Evolutionary conservation across 1,140 invertebrate species (phyloP), one percentile per base, ranked within the genome.

Genomic region (Drosophila insularis): DNA sequence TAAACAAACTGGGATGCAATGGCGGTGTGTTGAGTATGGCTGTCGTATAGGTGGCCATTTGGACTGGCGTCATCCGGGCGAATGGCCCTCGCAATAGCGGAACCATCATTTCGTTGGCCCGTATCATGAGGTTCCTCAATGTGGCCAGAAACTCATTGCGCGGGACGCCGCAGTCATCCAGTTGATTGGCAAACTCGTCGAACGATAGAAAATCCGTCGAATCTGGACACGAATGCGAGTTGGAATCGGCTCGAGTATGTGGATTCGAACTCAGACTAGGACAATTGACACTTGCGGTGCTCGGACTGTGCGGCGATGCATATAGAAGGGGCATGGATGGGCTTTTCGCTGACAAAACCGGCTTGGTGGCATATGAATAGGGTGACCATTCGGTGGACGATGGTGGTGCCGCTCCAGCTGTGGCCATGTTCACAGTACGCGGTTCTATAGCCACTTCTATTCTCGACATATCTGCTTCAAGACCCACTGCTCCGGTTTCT

Each of bases 1-100:
- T 8, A 4, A 86, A 86, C 10, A 86, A 68, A 35, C 81, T 81
- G 1, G 81, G 81, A 31, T 86, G 81, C 37, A 86, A 17, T 0
- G 81, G 71, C 5, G 59, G 67, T 0, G 70, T 58, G 2, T 75
- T 64, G 1, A 86, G 17, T 6, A 86, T 81, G 4, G 66, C 71
- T 2, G 63, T 60, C 0, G 81, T 87, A 1, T 86, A 86, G 13
- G 56, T 68, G 0, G 81, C 78, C 31, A 86, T 81, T 54, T 86
- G 68, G 0, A 35, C 17, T 27, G 77, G 74, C 2, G 74, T 19
- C 82, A 86, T 76, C 2, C 72, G 56, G 39, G 43, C 21, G 14
- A 81, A 71, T 14, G 53, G 46, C 0, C 82, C 81, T 0, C 55
- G 60, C 23, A 81, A 43, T 32, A 86, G 50, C 0, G 82, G 81